Evolutionary conservation across 1,140 invertebrate species (phyloP), one percentile per base, ranked within the genome.

Genomic region (Neotoxoptera formosana): DNA sequence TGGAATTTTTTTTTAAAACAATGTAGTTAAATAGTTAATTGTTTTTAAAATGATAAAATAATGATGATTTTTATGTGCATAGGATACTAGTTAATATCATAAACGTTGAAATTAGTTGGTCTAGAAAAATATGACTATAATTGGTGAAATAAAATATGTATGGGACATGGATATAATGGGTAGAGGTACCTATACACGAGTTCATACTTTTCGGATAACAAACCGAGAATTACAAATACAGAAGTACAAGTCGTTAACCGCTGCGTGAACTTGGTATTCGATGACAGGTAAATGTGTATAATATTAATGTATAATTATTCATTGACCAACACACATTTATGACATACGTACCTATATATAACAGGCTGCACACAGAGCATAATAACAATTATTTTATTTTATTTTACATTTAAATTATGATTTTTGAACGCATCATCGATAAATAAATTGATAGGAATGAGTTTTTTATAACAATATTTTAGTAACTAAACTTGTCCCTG

Each of bases 221-320:
- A 56, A 36, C 48, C 11, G 9, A 60, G 53, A 67, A 90, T 60
- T 60, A 90, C 53, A 3, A 90, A 47, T 45, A 67, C 53, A 67
- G 25, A 90, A 90, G 67, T 41, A 90, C 89, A 67, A 90, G 89
- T 90, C 89, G 60, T 90, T 67, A 90, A 90, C 89, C 89, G 53
- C 89, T 67, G 17, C 53, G 21, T 90, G 89, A 90, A 90, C 89
- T 67, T 45, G 11, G 23, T 41, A 90, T 23, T 90, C 25, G 23
- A 60, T 41, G 51, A 47, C 89, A 90, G 25, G 45, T 90, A 67
- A 67, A 47, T 45, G 14, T 45, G 36, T 67, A 67, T 30, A 90
- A 90, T 67, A 90, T 45, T 20, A 45, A 67, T 67, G 23, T 45
- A 67, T 90, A 45, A 90, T 90, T 90, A 67, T 90, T 60, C 89